Evolutionary conservation across 2,113 vertebrate genomes (phyloP).

Genomic region (Hippocampus comes): DNA sequence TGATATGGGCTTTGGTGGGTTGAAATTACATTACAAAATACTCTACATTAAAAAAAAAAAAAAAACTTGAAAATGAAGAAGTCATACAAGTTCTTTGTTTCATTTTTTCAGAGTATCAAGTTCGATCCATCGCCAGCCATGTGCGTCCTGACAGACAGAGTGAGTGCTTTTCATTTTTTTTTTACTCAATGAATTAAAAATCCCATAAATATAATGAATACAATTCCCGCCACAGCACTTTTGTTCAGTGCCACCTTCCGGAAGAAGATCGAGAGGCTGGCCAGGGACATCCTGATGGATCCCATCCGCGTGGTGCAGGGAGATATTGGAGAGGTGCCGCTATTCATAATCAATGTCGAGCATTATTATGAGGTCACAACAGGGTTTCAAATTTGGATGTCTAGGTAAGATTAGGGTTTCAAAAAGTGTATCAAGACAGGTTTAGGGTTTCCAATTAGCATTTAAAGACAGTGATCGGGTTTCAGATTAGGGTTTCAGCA

Average conservation of each 20-base stretch:
- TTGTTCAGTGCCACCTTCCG: constrained; percentile 97
- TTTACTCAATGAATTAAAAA: too few species aligned
- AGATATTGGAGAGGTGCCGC: constrained; percentile 93
- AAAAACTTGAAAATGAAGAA: background rate
- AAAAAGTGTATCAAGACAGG: too few species aligned
- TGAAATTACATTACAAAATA: background rate
- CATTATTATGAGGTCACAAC: too few species aligned
- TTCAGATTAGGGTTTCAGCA: too few species aligned
- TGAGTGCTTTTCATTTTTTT: constrained; percentile 66
- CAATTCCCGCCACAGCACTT: constrained; percentile 75
- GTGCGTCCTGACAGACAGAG: constrained; percentile 97
- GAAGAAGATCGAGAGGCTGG: constrained; percentile 95
- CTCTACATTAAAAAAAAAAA: background rate
- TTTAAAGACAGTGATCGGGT: too few species aligned
- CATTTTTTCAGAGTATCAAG: constrained; percentile 88
- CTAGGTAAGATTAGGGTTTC: too few species aligned
- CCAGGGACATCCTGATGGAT: constrained; percentile 91
- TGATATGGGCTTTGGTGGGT: constrained; percentile 98
- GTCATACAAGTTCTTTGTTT: background rate
- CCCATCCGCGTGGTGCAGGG: constrained; percentile 97
- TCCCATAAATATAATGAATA: background rate
- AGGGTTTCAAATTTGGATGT: too few species aligned
- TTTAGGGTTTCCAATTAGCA: too few species aligned
- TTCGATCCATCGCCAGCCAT: constrained; percentile 92
- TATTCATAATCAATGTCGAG: background rate